Evolutionary conservation across 1,140 invertebrate genomes (phyloP).

Genomic region (Rhyzopertha dominica): DNA sequence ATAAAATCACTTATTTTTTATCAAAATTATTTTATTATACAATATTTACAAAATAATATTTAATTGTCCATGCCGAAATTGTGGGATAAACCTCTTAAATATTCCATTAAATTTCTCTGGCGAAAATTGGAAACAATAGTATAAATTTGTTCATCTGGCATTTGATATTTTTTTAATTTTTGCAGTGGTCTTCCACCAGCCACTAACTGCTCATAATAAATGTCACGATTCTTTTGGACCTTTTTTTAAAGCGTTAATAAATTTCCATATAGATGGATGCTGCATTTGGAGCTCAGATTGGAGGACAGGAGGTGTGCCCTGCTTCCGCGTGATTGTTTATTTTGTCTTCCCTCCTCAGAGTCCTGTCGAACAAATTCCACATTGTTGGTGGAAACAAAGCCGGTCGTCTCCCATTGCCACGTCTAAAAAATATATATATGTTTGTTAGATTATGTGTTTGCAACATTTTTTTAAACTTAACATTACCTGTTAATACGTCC

Average conservation of each 20-base stretch:
- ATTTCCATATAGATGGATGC: conserved; percentile 1
- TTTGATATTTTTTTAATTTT: conserved; percentile 4
- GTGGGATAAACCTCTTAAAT: conserved; percentile 7
- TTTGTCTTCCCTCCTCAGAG: neutral
- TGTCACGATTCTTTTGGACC: neutral
- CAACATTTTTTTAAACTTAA: too few relatives aligned
- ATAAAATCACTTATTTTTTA: too few relatives aligned
- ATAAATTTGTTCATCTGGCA: conserved; percentile 1
- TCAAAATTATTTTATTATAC: too few relatives aligned
- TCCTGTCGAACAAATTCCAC: neutral
- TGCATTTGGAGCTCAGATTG: neutral
- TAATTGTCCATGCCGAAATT: too few relatives aligned
- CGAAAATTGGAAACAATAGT: conserved; percentile 1
- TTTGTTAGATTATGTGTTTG: too few relatives aligned
- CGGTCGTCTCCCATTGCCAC: neutral
- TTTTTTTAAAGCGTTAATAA: neutral
- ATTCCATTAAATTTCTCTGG: conserved; percentile 7
- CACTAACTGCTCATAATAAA: too few relatives aligned
- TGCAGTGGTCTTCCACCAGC: too few relatives aligned
- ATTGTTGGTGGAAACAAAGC: neutral
- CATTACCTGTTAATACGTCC: too few relatives aligned
- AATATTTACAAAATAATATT: too few relatives aligned
- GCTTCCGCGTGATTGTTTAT: too few relatives aligned
- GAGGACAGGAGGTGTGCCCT: too few relatives aligned
- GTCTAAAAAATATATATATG: neutral